Evolutionary conservation across 1,140 invertebrate genomes (phyloP), one percentile per base, ranked within the genome.

Genomic region (Hormaphis cornu): DNA sequence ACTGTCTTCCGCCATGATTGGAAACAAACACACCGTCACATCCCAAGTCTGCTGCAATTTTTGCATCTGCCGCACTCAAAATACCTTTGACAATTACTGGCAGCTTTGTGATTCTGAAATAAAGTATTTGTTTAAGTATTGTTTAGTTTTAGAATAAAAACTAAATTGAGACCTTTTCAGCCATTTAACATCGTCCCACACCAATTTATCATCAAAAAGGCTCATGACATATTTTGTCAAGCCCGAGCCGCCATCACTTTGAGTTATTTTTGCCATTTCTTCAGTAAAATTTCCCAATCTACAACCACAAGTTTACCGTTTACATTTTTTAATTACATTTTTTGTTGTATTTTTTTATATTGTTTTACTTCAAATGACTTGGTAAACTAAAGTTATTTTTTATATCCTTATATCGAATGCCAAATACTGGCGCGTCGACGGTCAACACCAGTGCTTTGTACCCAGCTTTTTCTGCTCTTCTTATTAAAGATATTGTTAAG

Each of bases 41-140:
- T 14, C 91, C 91, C 52, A 84, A 78, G 74, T 92, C 79, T 1
- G 86, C 78, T 1, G 87, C 92, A 70, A 87, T 78, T 12, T 86
- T 72, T 0, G 93, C 93, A 81, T 97, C 95, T 75, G 95, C 89
- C 1, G 82, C 84, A 8, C 91, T 91, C 28, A 97, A 78, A 69
- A 97, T 85, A 18, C 95, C 95, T 81, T 98, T 98, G 0, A 93
- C 80, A 42, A 97, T 81, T 24, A 98, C 83, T 2, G 94, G 92
- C 16, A 97, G 76, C 7, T 81, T 82, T 0, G 91, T 93, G 14
- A 88, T 81, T 40, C 84, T 87, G 70, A 48, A 80, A 80, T 70
- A 72, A 42, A 58, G 1, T 37, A 58, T 71, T 52, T 59, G 24
- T 42, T 18, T 26, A 50, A 59, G n/a, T 37, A 28, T 28, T 35